These are phyloP conservation scores for Aporophyla nigra DNA, from an alignment of 2,888 invertebrate species.

Conservation along the genomic window DNA sequence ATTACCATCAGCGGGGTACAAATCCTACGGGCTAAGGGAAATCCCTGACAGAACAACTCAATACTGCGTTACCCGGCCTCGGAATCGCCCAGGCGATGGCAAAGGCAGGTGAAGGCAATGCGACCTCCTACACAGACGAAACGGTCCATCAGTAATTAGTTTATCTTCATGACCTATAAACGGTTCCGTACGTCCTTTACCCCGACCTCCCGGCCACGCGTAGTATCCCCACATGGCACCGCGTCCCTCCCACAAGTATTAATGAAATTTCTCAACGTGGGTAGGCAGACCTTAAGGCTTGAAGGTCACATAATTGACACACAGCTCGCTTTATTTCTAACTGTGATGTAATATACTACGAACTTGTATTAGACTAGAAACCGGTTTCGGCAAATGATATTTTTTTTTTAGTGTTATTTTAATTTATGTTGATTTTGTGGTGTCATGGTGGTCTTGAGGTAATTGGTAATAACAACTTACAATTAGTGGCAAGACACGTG, in stretches of 20 bases:
- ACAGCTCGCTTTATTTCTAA: conserved; percentile 50
- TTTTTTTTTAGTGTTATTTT: conserved; percentile 42
- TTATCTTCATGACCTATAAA: conserved; percentile 34
- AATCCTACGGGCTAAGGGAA: no score
- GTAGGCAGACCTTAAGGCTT: conserved; percentile 50
- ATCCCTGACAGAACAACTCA: no score
- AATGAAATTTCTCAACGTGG: conserved; percentile 67
- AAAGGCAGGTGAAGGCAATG: no score
- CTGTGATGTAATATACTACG: conserved; percentile 57
- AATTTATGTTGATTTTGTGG: conserved; percentile 42
- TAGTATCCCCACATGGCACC: conserved; percentile 48
- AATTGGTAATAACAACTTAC: neutral
- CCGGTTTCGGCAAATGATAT: conserved; percentile 48
- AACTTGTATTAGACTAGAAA: conserved; percentile 31
- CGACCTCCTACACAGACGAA: neutral
- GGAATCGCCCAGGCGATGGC: no score
- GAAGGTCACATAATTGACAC: conserved; percentile 63
- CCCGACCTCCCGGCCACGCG: conserved; percentile 43
- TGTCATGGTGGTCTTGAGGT: conserved; percentile 23
- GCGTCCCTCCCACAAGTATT: conserved; percentile 57
- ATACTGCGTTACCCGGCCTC: no score
- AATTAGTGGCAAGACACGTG: conserved; percentile 21
- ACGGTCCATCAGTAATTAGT: neutral
- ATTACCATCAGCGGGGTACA: no score
- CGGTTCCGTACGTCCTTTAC: conserved; percentile 35